A percentile compares a stretch with the other conserved stretches of the same genome.
Evolutionary conservation across 2,113 vertebrate genomes (phyloP).

Genomic region (Meriones unguiculatus): DNA sequence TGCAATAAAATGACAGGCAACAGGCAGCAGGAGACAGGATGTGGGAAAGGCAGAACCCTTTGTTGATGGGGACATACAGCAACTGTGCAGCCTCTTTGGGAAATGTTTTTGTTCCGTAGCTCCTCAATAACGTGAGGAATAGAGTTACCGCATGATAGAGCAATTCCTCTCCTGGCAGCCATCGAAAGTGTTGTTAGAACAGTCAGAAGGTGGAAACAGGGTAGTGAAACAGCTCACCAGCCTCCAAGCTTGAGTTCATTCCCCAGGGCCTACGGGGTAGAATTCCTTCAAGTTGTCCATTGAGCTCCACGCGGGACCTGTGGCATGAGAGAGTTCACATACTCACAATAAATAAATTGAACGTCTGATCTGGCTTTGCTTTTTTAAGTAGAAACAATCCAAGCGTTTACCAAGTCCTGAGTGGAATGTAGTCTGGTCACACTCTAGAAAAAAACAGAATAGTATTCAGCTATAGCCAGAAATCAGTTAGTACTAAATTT

Average conservation of each 20-base stretch:
- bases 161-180: neutral
- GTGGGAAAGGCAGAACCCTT: neutral
- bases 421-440: neutral
- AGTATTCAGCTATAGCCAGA: neutral
- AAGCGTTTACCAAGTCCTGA: neutral
- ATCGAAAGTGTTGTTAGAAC: neutral
- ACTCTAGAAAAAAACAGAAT: neutral
- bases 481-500: neutral
- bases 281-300: neutral
- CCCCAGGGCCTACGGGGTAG: neutral
- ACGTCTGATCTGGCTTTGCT: neutral
- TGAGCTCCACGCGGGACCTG: neutral
- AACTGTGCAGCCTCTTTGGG: neutral
- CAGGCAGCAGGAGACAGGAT: neutral
- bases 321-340: too few species aligned
- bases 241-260: neutral
- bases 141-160: neutral
- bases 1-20: neutral
- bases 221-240: too few species aligned
- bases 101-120: neutral
- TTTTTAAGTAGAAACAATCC: neutral
- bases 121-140: neutral
- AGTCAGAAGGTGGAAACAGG: neutral
- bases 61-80: neutral
- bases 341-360: neutral